phyloP scores from a whole-genome alignment of 1,140 invertebrate genomes.

The Asobara japonica region DNA sequence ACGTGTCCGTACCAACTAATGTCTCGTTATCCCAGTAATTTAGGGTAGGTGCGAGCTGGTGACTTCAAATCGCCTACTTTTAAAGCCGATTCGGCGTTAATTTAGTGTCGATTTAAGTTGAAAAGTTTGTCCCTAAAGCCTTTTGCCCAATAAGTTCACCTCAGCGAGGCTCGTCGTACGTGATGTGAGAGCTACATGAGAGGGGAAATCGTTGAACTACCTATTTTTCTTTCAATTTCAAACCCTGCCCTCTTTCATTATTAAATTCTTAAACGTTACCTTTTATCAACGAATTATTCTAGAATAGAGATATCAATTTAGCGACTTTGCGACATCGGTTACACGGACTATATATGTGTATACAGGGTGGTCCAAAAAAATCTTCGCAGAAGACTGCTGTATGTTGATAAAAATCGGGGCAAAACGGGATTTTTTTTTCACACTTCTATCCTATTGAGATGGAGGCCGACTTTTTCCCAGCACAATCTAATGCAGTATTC shows the following conservation, averaged over 20 bases:
- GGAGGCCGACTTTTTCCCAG: too few species aligned
- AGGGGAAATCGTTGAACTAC: conserved; percentile 4
- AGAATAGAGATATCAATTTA: background rate
- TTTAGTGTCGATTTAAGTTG: conserved; percentile 27
- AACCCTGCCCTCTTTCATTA: background rate
- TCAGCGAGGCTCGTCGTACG: conserved; percentile 20
- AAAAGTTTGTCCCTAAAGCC: conserved; percentile 30
- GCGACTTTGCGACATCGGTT: too few species aligned
- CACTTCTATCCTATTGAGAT: too few species aligned
- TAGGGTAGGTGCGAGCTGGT: background rate
- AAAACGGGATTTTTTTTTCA: too few species aligned
- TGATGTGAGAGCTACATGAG: conserved; percentile 5
- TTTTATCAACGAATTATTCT: background rate
- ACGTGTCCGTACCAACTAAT: conserved; percentile 34
- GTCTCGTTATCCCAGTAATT: conserved; percentile 36
- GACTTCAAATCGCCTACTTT: conserved; percentile 35
- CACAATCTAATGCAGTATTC: too few species aligned
- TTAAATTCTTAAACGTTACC: conserved; percentile 4
- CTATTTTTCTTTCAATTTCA: conserved; percentile 4
- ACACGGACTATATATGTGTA: too few species aligned
- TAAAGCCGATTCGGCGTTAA: conserved; percentile 22
- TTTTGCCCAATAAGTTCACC: background rate
- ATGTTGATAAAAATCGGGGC: too few species aligned
- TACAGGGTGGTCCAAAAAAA: too few species aligned
- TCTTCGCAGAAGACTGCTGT: too few species aligned